Conservation (phyloP, 2,888 invertebrate species). For the Caprella mutica region DNA sequence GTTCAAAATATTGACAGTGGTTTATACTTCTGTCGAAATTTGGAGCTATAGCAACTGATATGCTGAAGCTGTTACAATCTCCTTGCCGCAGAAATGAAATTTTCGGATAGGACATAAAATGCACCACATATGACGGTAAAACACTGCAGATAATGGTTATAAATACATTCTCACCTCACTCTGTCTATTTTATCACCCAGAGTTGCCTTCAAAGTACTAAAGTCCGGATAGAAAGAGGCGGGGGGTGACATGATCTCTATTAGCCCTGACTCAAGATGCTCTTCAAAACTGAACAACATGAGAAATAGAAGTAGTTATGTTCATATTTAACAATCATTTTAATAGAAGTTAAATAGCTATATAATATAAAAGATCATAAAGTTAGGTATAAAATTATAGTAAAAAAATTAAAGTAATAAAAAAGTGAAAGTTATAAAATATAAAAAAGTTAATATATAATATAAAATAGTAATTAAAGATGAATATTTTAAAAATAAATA, state of each 20-base stretch:
- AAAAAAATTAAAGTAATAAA: background rate
- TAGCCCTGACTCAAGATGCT: conserved; percentile 62
- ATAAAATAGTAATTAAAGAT: too few species aligned
- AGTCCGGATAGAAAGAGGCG: conserved; percentile 73
- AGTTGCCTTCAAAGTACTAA: conserved; percentile 61
- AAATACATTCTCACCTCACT: conserved; percentile 23
- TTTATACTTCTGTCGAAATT: too few species aligned
- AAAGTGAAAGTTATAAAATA: too few species aligned
- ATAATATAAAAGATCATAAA: background rate
- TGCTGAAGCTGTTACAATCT: too few species aligned
- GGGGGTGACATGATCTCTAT: conserved; percentile 82
- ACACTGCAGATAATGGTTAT: too few species aligned
- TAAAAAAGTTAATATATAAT: too few species aligned
- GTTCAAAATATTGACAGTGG: too few species aligned
- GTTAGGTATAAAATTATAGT: background rate
- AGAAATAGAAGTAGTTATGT: background rate
- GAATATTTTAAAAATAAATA: too few species aligned
- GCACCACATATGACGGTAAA: too few species aligned
- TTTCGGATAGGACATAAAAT: too few species aligned
- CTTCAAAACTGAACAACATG: conserved; percentile 54
- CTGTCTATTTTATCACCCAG: conserved; percentile 47
- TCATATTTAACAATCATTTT: background rate
- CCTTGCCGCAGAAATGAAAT: too few species aligned
- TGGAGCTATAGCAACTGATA: too few species aligned
- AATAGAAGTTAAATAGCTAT: background rate